These are phyloP conservation scores for Miltochrista miniata DNA, from an alignment of 2,888 invertebrate genomes.

Conservation along the genomic window DNA sequence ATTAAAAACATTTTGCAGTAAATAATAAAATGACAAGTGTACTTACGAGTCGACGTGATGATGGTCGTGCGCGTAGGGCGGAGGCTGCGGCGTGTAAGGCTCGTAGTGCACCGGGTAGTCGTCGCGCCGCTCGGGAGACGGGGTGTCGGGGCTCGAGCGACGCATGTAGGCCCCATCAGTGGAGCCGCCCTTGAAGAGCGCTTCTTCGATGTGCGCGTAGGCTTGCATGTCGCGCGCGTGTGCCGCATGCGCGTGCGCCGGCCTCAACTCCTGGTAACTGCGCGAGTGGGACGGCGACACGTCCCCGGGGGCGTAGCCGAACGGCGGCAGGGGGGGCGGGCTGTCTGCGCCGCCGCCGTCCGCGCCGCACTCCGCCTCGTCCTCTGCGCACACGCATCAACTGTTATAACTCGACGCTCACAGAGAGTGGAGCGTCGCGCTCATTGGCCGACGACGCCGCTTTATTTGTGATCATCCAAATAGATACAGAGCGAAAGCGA, in stretches of 20 bases:
- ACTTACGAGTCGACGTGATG: constrained; percentile 69
- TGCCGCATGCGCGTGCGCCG: constrained; percentile 54
- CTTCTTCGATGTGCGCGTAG: constrained; percentile 70
- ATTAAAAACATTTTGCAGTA: too few relatives aligned
- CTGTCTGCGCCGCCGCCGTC: constrained; percentile 54
- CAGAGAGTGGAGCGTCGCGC: constrained; percentile 6
- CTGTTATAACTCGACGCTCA: constrained; percentile 43
- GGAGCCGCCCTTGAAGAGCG: constrained; percentile 60
- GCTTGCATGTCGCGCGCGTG: constrained; percentile 76
- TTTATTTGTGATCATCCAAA: constrained; percentile 37
- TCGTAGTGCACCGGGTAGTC: constrained; percentile 72
- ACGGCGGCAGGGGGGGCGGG: constrained; percentile 66
- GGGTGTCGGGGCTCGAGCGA: constrained; percentile 62
- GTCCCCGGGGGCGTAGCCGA: constrained; percentile 67
- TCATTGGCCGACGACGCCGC: constrained; percentile 26
- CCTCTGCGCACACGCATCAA: constrained; percentile 64
- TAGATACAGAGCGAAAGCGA: constrained; percentile 23
- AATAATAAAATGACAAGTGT: neutral
- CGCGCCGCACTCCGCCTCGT: constrained; percentile 61
- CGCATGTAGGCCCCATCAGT: constrained; percentile 66
- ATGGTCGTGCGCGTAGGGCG: constrained; percentile 61
- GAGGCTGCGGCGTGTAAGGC: constrained; percentile 58
- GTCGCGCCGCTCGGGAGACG: constrained; percentile 65
- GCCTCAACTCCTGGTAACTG: constrained; percentile 79
- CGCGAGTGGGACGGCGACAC: constrained; percentile 71